Evolutionary conservation across 2,113 vertebrate genomes (phyloP).

Genomic region (Pseudopipra pipra): DNA sequence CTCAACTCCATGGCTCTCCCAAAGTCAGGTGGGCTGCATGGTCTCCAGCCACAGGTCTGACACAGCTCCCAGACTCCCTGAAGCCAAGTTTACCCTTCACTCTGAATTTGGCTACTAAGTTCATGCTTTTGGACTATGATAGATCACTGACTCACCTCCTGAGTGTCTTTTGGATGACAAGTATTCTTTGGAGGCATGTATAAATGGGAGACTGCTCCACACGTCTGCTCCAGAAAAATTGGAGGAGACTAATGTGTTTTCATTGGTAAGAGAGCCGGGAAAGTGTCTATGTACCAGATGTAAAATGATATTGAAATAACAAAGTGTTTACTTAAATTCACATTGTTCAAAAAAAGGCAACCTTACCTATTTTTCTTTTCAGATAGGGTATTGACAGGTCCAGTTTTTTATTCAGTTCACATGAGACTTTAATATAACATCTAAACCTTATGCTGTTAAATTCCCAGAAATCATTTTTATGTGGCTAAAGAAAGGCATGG

Average conservation of each 20-base stretch:
- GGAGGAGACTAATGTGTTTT: neutral
- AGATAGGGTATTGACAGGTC: slow-evolving; percentile 20
- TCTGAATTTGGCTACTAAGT: neutral
- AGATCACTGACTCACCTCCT: neutral
- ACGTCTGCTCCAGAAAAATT: neutral
- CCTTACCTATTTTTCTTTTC: slow-evolving; percentile 18
- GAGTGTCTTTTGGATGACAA: neutral
- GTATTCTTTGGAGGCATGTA: neutral
- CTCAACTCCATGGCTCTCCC: neutral
- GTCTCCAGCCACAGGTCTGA: neutral
- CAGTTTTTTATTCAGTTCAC: slow-evolving; percentile 14
- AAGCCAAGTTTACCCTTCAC: neutral
- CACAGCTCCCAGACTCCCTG: neutral
- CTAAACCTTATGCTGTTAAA: slow-evolving; percentile 26
- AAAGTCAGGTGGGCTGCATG: fast-evolving
- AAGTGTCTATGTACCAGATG: neutral
- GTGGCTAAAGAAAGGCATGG: slow-evolving; percentile 65
- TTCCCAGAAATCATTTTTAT: slow-evolving; percentile 76
- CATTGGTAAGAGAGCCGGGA: neutral
- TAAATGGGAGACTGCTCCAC: neutral
- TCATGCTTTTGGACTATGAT: neutral
- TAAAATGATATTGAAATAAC: slow-evolving; percentile 49
- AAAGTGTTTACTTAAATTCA: slow-evolving; percentile 30
- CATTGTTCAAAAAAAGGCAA: neutral
- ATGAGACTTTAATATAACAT: slow-evolving; percentile 48